phyloP scores from a whole-genome alignment of 2,888 invertebrate species.

The Patella depressa region DNA sequence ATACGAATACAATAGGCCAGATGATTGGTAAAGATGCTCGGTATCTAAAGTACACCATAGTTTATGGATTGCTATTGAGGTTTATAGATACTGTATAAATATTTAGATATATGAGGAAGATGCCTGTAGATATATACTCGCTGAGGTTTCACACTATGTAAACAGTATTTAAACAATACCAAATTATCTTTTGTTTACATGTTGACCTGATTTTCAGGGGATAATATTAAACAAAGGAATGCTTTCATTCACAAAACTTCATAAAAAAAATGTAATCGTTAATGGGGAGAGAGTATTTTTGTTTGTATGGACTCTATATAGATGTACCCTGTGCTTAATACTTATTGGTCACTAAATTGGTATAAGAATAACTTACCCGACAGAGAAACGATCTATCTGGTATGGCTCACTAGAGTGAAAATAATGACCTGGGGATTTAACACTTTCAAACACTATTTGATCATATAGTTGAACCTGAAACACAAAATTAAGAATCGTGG shows the following conservation, averaged over 20 bases:
- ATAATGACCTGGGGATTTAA: slow-evolving; percentile 70
- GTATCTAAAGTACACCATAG: no score
- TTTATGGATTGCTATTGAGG: neutral
- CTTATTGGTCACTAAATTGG: neutral
- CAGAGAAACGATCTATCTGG: slow-evolving; percentile 66
- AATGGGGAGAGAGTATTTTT: no score
- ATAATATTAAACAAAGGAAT: no score
- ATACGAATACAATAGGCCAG: no score
- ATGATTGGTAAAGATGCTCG: no score
- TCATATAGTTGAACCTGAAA: slow-evolving; percentile 69
- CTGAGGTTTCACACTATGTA: neutral
- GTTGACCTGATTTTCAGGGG: no score
- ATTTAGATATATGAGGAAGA: neutral
- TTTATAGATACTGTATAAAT: neutral
- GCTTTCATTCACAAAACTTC: no score
- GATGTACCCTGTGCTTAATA: neutral
- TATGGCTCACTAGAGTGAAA: slow-evolving; percentile 69
- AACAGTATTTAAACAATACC: slow-evolving; percentile 3
- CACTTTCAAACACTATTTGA: slow-evolving; percentile 71
- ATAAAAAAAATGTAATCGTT: no score
- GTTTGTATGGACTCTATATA: neutral
- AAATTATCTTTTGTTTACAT: neutral
- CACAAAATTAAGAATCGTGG: neutral
- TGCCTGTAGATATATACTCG: neutral
- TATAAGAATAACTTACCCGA: slow-evolving; percentile 51